These are phyloP conservation scores for Phrynocephalus vlangalii DNA, from an alignment of 2,797 vertebrate species.

Conservation along the genomic window DNA sequence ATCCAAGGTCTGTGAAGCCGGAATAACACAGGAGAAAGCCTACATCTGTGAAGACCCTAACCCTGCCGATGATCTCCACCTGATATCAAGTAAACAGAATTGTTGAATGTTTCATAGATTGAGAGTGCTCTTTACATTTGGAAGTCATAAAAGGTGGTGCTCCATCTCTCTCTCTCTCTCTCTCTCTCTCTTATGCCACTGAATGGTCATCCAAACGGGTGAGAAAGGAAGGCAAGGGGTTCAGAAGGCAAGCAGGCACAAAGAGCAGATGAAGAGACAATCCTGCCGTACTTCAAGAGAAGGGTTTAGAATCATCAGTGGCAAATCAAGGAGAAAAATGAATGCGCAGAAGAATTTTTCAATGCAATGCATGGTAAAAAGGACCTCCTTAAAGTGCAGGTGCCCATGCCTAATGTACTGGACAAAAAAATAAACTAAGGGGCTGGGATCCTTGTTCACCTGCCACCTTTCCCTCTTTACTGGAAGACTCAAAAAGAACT, in stretches of 20 bases:
- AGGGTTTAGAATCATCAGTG: conserved; percentile 38
- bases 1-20: background rate
- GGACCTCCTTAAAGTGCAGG: conserved; percentile 69
- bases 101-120: background rate
- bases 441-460: conserved; percentile 52
- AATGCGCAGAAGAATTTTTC: conserved; percentile 17
- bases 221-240: conserved; percentile 35
- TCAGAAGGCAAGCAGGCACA: conserved; percentile 30
- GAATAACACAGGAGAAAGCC: background rate
- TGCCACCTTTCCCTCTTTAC: conserved; percentile 58
- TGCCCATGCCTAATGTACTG: conserved; percentile 56
- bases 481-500: conserved; percentile 68
- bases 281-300: conserved; percentile 17
- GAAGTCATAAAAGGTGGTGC: conserved; percentile 20
- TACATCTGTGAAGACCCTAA: background rate
- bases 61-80: background rate
- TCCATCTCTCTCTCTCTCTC: background rate
- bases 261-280: conserved; percentile 34
- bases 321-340: conserved; percentile 14
- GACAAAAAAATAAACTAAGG: conserved; percentile 43
- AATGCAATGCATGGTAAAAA: conserved; percentile 2
- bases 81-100: conserved; percentile 28
- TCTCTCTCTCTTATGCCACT: background rate
- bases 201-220: conserved; percentile 35
- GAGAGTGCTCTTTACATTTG: background rate